Conservation (phyloP, 2,888 invertebrate species). For the Epirrhoe alternata region DNA sequence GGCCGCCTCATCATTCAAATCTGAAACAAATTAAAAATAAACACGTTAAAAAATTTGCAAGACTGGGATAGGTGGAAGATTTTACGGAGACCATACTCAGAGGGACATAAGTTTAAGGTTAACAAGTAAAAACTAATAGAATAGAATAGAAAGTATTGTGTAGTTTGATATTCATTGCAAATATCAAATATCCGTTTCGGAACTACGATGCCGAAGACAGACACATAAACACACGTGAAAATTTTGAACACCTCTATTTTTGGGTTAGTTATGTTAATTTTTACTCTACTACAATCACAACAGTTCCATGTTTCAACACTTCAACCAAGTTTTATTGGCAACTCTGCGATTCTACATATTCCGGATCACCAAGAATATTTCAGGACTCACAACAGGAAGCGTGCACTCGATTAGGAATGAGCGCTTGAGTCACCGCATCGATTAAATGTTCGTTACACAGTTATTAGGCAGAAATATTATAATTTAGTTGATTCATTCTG, state of each 20-base stretch:
- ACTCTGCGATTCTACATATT: slow-evolving; percentile 1
- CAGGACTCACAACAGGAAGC: slow-evolving; percentile 40
- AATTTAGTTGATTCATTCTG: slow-evolving; percentile 60
- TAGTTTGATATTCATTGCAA: no score
- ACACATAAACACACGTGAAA: no score
- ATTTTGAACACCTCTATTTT: no score
- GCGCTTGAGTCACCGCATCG: slow-evolving; percentile 46
- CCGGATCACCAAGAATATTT: slow-evolving; percentile 31
- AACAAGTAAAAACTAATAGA: no score
- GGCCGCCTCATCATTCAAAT: slow-evolving; percentile 59
- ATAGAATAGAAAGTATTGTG: no score
- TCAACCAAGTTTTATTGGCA: neutral
- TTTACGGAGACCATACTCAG: no score
- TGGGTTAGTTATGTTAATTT: no score
- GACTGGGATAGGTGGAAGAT: no score
- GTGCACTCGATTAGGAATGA: slow-evolving; percentile 39
- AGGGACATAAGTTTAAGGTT: no score
- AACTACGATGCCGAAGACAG: no score
- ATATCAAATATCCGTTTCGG: no score
- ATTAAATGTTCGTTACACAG: slow-evolving; percentile 66
- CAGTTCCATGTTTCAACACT: neutral
- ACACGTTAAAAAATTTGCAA: neutral
- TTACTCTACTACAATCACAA: no score
- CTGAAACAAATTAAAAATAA: slow-evolving; percentile 52
- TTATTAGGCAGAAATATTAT: slow-evolving; percentile 68